These are phyloP conservation scores for Balanococcus diminutus DNA, from an alignment of 2,888 invertebrate species.

Conservation along the genomic window DNA sequence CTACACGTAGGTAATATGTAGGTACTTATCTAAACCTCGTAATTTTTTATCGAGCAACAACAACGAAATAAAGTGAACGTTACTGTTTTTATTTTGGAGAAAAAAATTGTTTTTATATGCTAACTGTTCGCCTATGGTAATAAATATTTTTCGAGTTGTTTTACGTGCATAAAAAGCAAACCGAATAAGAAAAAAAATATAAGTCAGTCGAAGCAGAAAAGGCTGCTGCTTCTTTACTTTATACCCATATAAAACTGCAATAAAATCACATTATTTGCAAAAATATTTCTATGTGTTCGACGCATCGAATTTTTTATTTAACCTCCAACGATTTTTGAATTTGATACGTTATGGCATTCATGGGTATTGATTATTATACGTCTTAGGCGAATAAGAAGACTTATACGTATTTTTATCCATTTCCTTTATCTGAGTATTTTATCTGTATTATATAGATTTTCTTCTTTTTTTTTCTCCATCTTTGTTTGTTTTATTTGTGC, in stretches of 20 bases:
- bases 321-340: constrained; percentile 28
- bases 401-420: background rate
- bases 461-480: background rate
- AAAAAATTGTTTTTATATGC: constrained; percentile 49
- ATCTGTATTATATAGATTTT: background rate
- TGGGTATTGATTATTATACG: background rate
- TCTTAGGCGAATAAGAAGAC: background rate
- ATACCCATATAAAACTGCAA: constrained; percentile 18
- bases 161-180: constrained; percentile 30
- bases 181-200: constrained; percentile 20
- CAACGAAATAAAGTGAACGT: constrained; percentile 15
- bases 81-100: background rate
- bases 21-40: constrained; percentile 25
- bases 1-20: too few species aligned
- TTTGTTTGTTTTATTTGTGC: background rate
- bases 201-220: constrained; percentile 28
- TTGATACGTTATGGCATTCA: constrained; percentile 6
- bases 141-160: constrained; percentile 48
- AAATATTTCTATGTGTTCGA: constrained; percentile 15
- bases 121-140: constrained; percentile 39
- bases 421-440: constrained; percentile 1
- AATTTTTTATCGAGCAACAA: constrained; percentile 27
- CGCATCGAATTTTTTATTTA: constrained; percentile 14
- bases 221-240: constrained; percentile 9
- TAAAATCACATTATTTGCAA: constrained; percentile 32